These are phyloP conservation scores for Carettochelys insculpta DNA, from an alignment of 2,113 vertebrate species.

Conservation along the genomic window DNA sequence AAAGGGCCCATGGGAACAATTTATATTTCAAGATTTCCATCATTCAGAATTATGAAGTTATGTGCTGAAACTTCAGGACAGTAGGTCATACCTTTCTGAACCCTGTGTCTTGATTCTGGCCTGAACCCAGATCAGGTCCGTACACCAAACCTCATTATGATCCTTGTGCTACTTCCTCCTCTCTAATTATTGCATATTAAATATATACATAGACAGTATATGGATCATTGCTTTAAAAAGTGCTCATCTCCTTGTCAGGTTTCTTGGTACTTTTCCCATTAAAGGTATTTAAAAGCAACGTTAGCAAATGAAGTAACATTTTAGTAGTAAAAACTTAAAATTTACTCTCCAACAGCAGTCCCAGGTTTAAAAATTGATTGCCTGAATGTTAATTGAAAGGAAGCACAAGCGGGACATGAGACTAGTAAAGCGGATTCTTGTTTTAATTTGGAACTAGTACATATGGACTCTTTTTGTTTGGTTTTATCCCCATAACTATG, in stretches of 20 bases:
- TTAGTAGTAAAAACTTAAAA: neutral
- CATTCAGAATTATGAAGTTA: neutral
- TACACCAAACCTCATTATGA: neutral
- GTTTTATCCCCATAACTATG: neutral
- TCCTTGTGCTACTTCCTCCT: conserved; percentile 33
- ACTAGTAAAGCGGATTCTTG: neutral
- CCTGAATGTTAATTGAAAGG: neutral
- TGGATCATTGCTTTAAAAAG: neutral
- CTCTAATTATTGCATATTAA: conserved; percentile 46
- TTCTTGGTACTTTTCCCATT: neutral
- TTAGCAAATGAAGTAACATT: neutral
- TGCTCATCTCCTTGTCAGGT: neutral
- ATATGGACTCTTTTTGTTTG: neutral
- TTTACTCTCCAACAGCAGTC: neutral
- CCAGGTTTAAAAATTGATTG: neutral
- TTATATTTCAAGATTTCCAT: neutral
- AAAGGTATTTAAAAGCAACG: neutral
- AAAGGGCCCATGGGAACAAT: neutral
- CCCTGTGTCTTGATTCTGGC: neutral
- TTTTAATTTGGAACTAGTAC: neutral
- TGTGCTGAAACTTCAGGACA: neutral
- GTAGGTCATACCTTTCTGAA: neutral
- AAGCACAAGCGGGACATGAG: neutral
- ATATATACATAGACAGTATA: conserved; percentile 28
- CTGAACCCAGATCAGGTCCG: neutral